Conservation (phyloP, 2,113 vertebrate genomes). For the Oxyura jamaicensis region DNA sequence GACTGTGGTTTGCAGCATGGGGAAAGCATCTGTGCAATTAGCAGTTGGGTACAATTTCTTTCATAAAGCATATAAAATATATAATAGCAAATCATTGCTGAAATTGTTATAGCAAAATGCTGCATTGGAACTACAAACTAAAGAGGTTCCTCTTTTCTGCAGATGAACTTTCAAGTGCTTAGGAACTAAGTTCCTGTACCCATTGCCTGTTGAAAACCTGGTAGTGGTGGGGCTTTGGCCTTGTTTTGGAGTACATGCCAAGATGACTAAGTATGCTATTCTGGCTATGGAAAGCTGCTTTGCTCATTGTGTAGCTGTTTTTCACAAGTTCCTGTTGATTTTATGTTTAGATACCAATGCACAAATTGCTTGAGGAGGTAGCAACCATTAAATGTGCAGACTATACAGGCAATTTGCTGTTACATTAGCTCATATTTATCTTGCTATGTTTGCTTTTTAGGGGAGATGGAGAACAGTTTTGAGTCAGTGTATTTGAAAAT, state of each 20-base stretch:
- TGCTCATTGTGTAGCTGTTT: neutral
- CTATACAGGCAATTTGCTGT: neutral
- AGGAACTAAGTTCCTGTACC: neutral
- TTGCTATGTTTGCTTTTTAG: neutral
- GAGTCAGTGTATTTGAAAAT: neutral
- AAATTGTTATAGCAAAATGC: rapidly evolving
- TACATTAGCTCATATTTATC: neutral
- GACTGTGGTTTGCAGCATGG: neutral
- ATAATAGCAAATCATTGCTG: neutral
- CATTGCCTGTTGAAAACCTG: neutral
- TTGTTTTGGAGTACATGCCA: neutral
- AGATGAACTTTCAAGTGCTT: neutral
- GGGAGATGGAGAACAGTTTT: neutral
- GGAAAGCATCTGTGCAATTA: neutral
- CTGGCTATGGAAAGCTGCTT: neutral
- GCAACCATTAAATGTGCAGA: neutral
- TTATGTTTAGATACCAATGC: neutral
- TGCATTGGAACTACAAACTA: neutral
- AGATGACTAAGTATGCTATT: neutral
- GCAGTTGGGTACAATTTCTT: neutral
- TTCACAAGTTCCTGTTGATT: neutral
- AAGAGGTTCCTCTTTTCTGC: neutral
- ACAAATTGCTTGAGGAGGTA: neutral
- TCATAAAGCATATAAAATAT: rapidly evolving
- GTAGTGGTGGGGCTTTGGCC: neutral